Evolutionary conservation across 2,113 vertebrate genomes (phyloP).

Genomic region (Leptocoma aspasia): DNA sequence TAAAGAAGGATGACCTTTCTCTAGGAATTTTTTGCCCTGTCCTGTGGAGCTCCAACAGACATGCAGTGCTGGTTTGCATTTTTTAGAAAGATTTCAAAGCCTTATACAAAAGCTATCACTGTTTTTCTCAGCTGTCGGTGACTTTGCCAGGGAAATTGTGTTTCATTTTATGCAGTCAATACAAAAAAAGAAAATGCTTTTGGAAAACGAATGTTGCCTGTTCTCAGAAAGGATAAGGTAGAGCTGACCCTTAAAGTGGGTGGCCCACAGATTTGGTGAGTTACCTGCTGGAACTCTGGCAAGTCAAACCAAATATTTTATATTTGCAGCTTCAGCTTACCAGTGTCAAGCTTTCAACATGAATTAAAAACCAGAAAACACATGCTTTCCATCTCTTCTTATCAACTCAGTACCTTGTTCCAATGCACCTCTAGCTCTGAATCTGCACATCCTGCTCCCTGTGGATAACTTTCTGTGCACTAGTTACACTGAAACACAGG

Average conservation of each 20-base stretch:
- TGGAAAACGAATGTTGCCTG: not conserved
- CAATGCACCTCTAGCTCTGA: not conserved
- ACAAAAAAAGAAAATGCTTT: not conserved
- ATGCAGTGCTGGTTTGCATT: not conserved
- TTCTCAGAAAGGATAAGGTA: not conserved
- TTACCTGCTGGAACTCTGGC: not conserved
- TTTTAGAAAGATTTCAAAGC: not conserved
- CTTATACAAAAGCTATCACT: not conserved
- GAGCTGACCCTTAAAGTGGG: not conserved
- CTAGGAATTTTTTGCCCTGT: not conserved
- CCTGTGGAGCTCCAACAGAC: not conserved
- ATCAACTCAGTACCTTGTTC: not conserved
- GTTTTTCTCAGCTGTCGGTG: not conserved
- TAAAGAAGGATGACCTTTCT: not conserved
- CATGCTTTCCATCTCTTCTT: not conserved
- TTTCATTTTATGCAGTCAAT: not conserved
- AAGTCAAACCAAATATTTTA: rapidly evolving
- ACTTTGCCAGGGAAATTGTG: not conserved
- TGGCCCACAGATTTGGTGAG: not conserved
- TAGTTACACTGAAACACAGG: not conserved
- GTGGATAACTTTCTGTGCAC: rapidly evolving
- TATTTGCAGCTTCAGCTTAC: not conserved
- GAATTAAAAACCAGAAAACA: not conserved
- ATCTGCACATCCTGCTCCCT: not conserved
- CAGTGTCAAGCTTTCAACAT: rapidly evolving